Evolutionary conservation across 1,140 invertebrate species (phyloP), one percentile per base, ranked within the genome.

Genomic region (Megathymus violae): DNA sequence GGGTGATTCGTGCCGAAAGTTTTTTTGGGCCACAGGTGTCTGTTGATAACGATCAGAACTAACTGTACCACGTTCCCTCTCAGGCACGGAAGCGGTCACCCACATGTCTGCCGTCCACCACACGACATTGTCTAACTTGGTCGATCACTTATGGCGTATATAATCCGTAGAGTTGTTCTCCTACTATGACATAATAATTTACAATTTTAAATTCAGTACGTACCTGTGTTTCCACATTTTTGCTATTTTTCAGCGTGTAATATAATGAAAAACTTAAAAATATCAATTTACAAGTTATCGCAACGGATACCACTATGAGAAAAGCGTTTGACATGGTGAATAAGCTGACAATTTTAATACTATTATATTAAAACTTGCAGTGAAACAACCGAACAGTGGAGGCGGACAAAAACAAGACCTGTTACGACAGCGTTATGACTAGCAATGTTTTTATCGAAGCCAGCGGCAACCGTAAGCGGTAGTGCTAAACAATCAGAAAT

Each of bases 241-340:
- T 67, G 27, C 60, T 62, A 40, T 76, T 41, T 48, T 87, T 82
- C 31, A 83, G 38, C 9, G 84, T 87, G 51, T 82, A 74, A 63
- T 83, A 82, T 51, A 87, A 64, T 0, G 84, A 87, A 22, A 85
- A 82, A 65, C 77, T 78, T 27, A 87, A 64, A 68, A 87, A 87
- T 61, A 85, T 38, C 36, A 87, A 61, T 52, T 87, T 87, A 25
- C 82, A 13, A 15, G 80, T 80, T 6, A 87, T 77, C 0, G 84
- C 84, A 43, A 81, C 75, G 1, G 82, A 78, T 13, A 78, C 76
- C 40, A 87, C 84, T 64, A 87, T 83, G 47, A 87, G 66, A 59
- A 87, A 87, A 1, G 67, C 64, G 44, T 67, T 64, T 36, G 67
- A 66, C 66, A 72, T 72, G 7, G 11, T 38, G 40, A 34, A 50